These are phyloP conservation scores for Euzophera pinguis DNA, from an alignment of 2,888 invertebrate genomes.

Conservation along the genomic window DNA sequence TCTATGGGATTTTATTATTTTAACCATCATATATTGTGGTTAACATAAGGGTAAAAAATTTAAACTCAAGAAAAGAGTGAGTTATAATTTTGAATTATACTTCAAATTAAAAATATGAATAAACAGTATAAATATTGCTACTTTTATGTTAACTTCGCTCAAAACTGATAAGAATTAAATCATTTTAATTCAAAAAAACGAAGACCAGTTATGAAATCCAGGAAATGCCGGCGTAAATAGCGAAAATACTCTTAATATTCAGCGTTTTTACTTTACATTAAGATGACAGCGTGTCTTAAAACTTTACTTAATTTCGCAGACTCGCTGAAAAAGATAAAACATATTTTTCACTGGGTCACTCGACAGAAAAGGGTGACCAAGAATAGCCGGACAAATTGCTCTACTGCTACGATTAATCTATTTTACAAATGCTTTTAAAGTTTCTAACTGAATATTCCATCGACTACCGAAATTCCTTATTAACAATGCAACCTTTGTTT, in stretches of 20 bases:
- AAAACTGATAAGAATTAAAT: not conserved
- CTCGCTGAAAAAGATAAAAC: slow-evolving; percentile 33
- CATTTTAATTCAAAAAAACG: not conserved
- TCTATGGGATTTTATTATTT: too few species aligned
- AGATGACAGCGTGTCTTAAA: slow-evolving; percentile 49
- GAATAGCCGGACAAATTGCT: slow-evolving; percentile 60
- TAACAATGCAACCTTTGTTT: slow-evolving; percentile 20
- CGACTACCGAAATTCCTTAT: slow-evolving; percentile 31
- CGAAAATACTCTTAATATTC: slow-evolving; percentile 6
- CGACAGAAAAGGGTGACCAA: slow-evolving; percentile 45
- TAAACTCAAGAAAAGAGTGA: too few species aligned
- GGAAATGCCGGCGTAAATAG: not conserved
- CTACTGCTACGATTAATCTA: slow-evolving; percentile 56
- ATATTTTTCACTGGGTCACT: slow-evolving; percentile 52
- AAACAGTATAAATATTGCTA: not conserved
- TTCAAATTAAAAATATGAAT: too few species aligned
- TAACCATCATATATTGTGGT: too few species aligned
- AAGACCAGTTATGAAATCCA: not conserved
- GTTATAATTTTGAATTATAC: too few species aligned
- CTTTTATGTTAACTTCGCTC: not conserved
- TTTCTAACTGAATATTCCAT: slow-evolving; percentile 46
- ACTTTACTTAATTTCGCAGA: slow-evolving; percentile 46
- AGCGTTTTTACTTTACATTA: slow-evolving; percentile 22
- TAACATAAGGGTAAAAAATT: too few species aligned
- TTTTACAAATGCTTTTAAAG: slow-evolving; percentile 62